Evolutionary conservation across 2,113 vertebrate species (phyloP), one percentile per base, ranked within the genome.

Genomic region (Andinoacara biseriatus): DNA sequence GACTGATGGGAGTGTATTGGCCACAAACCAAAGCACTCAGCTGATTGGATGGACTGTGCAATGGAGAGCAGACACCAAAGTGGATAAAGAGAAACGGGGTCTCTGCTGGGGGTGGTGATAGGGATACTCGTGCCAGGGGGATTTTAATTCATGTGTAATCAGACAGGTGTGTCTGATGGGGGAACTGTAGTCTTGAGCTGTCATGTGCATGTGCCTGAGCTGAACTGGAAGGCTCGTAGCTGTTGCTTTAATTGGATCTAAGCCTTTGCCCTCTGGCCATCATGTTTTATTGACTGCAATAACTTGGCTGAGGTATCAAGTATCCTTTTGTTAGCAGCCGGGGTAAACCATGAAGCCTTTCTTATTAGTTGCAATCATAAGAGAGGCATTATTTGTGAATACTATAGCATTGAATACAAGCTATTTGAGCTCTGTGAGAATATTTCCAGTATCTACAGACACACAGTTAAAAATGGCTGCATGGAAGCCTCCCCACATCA

Each of bases 201-300:
- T 82, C 49, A 33, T 8, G 46, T 84, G 52, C 40, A 33, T 31
- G 40, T 87, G 60, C 63, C 18, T 17, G 11, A 33, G 35, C 17
- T 81, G 58, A 43, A 15, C 20, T n/a, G 59, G 35, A 17, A n/a
- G 58, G 20, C 52, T 43, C 0, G 63, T 63, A 22, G 58, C 74
- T 76, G 58, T 76, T 65, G 40, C 77, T 86, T 80, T 83, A 90
- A 86, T 62, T 79, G 54, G 61, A 15, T 20, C 72, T 52, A 46
- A 83, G 40, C 85, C 82, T 76, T 86, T 82, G 83, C 80, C 90
- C 85, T 87, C 26, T 78, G 46, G 59, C 62, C 29, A 56, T 40
- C 82, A 69, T 85, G 86, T 84, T 90, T 90, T 93, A 93, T 91
- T 89, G 86, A 91, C 85, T 63, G 80, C 63, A 78, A 89, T 93